Percentiles rank a stretch among this genome's conserved stretches.
Conservation (phyloP, 2,113 vertebrate species). For the Chaetura pelagica region DNA sequence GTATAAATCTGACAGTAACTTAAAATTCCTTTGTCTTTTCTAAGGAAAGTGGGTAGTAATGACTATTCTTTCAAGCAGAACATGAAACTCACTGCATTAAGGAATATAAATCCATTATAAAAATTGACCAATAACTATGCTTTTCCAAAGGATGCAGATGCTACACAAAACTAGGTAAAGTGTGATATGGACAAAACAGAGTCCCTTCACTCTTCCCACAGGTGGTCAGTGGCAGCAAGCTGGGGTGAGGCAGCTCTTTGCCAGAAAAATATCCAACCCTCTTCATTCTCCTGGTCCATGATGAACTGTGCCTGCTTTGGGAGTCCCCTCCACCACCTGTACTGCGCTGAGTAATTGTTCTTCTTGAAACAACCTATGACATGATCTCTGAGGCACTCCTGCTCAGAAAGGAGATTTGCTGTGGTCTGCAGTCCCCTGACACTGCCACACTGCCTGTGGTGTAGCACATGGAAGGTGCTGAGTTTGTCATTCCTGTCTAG, state of each 20-base stretch:
- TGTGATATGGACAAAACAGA: background rate
- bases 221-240: background rate
- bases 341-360: background rate
- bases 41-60: background rate
- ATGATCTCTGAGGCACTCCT: background rate
- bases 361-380: background rate
- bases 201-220: background rate
- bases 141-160: background rate
- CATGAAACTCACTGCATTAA: background rate
- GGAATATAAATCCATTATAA: background rate
- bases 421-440: background rate
- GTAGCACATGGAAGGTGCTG: background rate
- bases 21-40: background rate
- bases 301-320: background rate
- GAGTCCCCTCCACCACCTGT: background rate
- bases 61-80: background rate
- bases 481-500: background rate
- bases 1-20: slow-evolving; percentile 6
- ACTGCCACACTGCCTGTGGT: background rate
- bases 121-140: background rate
- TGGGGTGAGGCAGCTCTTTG: background rate
- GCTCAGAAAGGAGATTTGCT: background rate
- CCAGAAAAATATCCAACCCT: background rate
- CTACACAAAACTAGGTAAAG: background rate
- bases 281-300: background rate